A percentile compares a stretch with the other conserved stretches of the same genome.
These are phyloP conservation scores for Diadema setosum DNA, from an alignment of 35 echinoderm and acorn worm species.

Conservation along the genomic window DNA sequence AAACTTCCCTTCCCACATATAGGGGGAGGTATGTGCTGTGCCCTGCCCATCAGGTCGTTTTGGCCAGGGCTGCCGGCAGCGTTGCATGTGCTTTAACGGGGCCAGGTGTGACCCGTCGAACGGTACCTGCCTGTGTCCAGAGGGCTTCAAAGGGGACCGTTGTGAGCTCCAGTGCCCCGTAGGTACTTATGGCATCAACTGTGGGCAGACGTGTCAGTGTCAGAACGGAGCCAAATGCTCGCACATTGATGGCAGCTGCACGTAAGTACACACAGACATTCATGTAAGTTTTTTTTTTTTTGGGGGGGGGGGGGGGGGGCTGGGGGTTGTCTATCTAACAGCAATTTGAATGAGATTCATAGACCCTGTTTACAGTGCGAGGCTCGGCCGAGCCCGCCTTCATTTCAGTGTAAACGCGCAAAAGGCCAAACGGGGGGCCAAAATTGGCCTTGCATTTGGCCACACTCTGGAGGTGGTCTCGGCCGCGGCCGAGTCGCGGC, in stretches of 20 bases:
- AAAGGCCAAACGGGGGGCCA: no score
- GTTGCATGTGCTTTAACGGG: constrained; percentile 73
- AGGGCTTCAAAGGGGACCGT: constrained; percentile 64
- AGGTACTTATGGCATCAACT: constrained; percentile 62
- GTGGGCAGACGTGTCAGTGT: constrained; percentile 58
- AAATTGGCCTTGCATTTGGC: no score
- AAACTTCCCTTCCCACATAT: neutral
- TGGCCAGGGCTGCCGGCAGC: constrained; percentile 46
- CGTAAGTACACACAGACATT: no score
- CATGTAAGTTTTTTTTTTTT: no score
- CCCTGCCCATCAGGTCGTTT: constrained; percentile 25
- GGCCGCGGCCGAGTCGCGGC: no score
- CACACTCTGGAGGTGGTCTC: no score
- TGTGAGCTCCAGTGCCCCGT: constrained; percentile 65
- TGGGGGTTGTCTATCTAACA: no score
- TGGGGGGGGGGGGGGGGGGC: no score
- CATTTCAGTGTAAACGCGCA: no score
- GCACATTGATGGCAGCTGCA: constrained; percentile 70
- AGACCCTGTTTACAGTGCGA: no score
- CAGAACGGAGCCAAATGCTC: constrained; percentile 78
- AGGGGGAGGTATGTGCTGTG: constrained; percentile 79
- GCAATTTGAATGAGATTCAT: no score
- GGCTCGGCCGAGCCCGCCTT: no score
- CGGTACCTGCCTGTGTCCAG: constrained; percentile 60
- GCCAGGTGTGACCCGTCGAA: constrained; percentile 55